Conservation (phyloP, 2,797 vertebrate species). For the Austrolebias charrua region DNA sequence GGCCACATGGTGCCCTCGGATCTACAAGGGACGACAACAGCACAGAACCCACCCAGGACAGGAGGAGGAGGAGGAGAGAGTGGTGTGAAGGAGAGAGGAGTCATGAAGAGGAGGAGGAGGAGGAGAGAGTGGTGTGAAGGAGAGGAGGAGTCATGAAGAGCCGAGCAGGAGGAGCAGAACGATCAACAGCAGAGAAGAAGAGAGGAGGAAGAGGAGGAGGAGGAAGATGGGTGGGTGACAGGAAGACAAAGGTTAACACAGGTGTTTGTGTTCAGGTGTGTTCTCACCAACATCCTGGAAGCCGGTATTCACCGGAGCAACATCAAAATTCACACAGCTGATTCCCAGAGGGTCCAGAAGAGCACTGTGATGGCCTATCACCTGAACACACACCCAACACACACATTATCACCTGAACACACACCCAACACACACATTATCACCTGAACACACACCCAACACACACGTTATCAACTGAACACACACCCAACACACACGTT, state of each 20-base stretch:
- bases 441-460: no score
- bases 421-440: no score
- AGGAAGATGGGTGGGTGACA: slow-evolving; percentile 56
- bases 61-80: no score
- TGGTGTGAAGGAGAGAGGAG: no score
- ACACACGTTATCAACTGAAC: no score
- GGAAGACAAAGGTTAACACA: slow-evolving; percentile 87
- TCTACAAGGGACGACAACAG: slow-evolving; percentile 84
- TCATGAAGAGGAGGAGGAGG: no score
- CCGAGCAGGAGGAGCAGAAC: slow-evolving; percentile 11
- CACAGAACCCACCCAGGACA: slow-evolving; percentile 66
- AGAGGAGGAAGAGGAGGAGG: not conserved
- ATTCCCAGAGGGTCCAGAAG: slow-evolving; percentile 97
- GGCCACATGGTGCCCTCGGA: slow-evolving; percentile 98
- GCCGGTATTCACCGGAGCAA: slow-evolving; percentile 87
- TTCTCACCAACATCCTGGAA: slow-evolving; percentile 95
- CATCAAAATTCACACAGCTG: slow-evolving; percentile 99
- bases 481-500: no score
- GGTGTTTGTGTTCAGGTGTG: slow-evolving; percentile 46
- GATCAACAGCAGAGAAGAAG: not conserved
- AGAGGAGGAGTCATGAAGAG: slow-evolving; percentile 1
- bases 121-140: slow-evolving; percentile 2
- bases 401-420: not conserved
- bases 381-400: slow-evolving; percentile 72
- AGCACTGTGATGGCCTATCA: slow-evolving; percentile 96